Evolutionary conservation across 2,797 vertebrate species (phyloP), one percentile per base, ranked within the genome.

Genomic region (Arctocebus calabarensis): DNA sequence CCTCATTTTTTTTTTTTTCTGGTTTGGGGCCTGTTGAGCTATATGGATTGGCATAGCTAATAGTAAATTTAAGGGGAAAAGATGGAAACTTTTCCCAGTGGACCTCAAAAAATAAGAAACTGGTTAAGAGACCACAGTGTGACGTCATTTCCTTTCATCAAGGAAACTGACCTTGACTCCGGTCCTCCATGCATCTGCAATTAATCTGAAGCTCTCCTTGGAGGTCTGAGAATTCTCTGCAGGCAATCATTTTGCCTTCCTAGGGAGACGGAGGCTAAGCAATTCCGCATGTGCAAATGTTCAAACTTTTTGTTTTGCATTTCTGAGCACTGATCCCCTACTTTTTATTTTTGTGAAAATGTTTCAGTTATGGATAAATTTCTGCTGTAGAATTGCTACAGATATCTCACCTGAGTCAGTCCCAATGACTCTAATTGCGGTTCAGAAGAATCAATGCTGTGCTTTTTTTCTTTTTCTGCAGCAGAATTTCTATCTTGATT

Each of bases 401-500:
- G 27, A 29, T 88, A 20, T 19, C 79, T 91, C 83, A 74, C 22
- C 62, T 82, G 4, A 86, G 55, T 87, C 14, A 37, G 59, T 52
- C 17, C 19, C 45, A 70, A 37, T 32, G 12, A 88, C 52, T 81
- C 32, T 82, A 93, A 84, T 95, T 81, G 94, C 95, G 25, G 25
- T 83, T 75, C 83, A 94, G 61, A 82, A 93, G 57, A 91, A 55
- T 94, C 37, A 5, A 61, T 95, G 62, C 84, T 95, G 83, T n/a
- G 48, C 59, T 93, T 88, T 93, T 81, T 91, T 96, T 97, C 59
- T 20, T 90, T 94, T 81, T 91, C 68, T 64, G 16, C 88, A 43
- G 32, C 81, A 16, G 13, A 91, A 84, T 92, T 97, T 98, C 95
- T 97, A 66, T 95, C 97, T 97, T 97, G 82, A 94, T 86, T 34